A percentile compares a stretch with the other conserved stretches of the same genome.
Conservation (phyloP, 2,888 invertebrate genomes). For the Emesis russula region DNA sequence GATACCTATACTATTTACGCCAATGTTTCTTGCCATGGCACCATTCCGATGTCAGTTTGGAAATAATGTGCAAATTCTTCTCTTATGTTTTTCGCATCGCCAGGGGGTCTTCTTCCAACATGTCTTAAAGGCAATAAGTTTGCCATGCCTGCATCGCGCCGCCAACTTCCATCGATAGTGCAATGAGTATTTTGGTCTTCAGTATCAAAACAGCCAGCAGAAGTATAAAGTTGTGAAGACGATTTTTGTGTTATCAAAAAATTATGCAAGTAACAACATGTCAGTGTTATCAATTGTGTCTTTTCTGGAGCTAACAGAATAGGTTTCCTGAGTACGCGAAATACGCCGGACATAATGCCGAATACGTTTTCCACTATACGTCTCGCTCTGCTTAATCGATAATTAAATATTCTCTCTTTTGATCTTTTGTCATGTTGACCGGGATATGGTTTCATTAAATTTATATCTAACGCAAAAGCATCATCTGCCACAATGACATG, state of each 20-base stretch:
- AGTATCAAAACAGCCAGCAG: constrained; percentile 79
- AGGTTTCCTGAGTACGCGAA: constrained; percentile 52
- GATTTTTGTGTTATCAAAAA: constrained; percentile 66
- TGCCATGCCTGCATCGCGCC: constrained; percentile 68
- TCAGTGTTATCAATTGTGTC: constrained; percentile 33
- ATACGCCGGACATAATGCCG: constrained; percentile 66
- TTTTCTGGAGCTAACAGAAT: constrained; percentile 46
- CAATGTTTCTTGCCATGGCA: constrained; percentile 71
- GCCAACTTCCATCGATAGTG: constrained; percentile 78
- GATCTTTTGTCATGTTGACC: constrained; percentile 76
- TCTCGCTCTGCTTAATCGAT: constrained; percentile 84
- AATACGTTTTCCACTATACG: constrained; percentile 88
- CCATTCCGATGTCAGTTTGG: constrained; percentile 76
- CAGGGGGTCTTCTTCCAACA: constrained; percentile 58
- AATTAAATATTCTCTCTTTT: constrained; percentile 87
- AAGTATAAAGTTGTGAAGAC: constrained; percentile 78
- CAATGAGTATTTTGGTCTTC: constrained; percentile 79
- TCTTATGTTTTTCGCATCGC: constrained; percentile 73
- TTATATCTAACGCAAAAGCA: constrained; percentile 76
- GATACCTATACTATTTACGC: constrained; percentile 20
- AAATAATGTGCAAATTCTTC: constrained; percentile 55
- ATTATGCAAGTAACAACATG: constrained; percentile 48
- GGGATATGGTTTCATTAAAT: constrained; percentile 78
- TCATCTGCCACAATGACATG: constrained; percentile 68
- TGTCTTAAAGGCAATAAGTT: constrained; percentile 69